phyloP scores from a whole-genome alignment of 2,888 invertebrate genomes.

The Pachliopta kotzebuea region DNA sequence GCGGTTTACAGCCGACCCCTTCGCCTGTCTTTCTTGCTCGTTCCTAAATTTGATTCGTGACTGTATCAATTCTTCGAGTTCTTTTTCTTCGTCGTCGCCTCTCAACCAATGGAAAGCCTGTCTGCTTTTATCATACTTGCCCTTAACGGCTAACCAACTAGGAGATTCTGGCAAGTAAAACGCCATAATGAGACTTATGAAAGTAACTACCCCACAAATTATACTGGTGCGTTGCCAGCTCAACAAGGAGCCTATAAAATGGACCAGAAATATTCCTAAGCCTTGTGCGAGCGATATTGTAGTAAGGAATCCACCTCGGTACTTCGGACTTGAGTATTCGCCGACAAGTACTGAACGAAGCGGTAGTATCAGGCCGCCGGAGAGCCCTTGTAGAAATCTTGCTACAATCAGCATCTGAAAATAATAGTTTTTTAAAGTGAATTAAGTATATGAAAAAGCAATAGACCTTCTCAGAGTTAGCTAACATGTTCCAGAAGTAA shows the following conservation, averaged over 20 bases:
- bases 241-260: slow-evolving; percentile 79
- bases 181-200: slow-evolving; percentile 59
- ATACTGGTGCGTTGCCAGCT: slow-evolving; percentile 76
- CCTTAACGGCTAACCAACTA: slow-evolving; percentile 80
- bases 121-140: slow-evolving; percentile 71
- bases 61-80: slow-evolving; percentile 54
- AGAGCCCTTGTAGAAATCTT: slow-evolving; percentile 58
- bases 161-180: slow-evolving; percentile 80
- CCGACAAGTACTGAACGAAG: slow-evolving; percentile 69
- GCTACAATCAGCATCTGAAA: slow-evolving; percentile 41
- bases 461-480: too few relatives aligned
- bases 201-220: slow-evolving; percentile 60
- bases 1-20: slow-evolving; percentile 28
- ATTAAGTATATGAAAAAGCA: too few relatives aligned
- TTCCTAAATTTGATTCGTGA: slow-evolving; percentile 46
- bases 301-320: slow-evolving; percentile 80
- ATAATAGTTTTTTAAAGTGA: too few relatives aligned
- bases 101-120: slow-evolving; percentile 77
- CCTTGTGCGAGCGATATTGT: slow-evolving; percentile 78
- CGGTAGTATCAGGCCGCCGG: slow-evolving; percentile 69
- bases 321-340: slow-evolving; percentile 76
- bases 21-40: slow-evolving; percentile 4
- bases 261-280: slow-evolving; percentile 78
- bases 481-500: too few relatives aligned
- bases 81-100: slow-evolving; percentile 62